Evolutionary conservation across 2,797 vertebrate genomes (phyloP).

Genomic region (Sebastes itinus): DNA sequence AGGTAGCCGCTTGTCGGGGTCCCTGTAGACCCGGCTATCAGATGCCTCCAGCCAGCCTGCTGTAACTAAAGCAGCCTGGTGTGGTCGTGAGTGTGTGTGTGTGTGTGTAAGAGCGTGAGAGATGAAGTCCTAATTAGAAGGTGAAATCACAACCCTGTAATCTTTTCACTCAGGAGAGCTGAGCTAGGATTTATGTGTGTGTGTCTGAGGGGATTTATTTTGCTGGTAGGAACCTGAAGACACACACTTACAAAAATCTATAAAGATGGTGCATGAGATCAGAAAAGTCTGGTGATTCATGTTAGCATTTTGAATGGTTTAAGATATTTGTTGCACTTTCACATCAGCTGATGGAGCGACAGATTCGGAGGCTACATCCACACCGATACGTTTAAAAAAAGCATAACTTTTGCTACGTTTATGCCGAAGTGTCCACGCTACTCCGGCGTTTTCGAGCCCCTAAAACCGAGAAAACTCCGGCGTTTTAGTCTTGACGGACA

Average conservation of each 20-base stretch:
- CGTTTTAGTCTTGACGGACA: no score
- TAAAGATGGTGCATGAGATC: not conserved
- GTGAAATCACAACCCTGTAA: conserved; percentile 70
- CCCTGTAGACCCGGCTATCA: conserved; percentile 71
- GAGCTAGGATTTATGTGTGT: conserved; percentile 35
- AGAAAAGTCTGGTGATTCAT: not conserved
- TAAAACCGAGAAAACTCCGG: not conserved
- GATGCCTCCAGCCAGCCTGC: conserved; percentile 72
- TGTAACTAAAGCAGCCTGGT: conserved; percentile 73
- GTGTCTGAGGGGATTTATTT: conserved; percentile 17
- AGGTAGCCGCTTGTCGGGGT: conserved; percentile 63
- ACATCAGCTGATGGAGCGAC: not conserved
- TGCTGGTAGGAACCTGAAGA: not conserved
- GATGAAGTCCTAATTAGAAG: conserved; percentile 67
- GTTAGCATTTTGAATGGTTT: not conserved
- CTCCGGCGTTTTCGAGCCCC: not conserved
- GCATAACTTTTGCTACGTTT: not conserved
- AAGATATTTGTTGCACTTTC: not conserved
- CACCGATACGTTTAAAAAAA: not conserved
- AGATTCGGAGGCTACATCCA: not conserved
- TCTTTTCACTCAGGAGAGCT: conserved; percentile 59
- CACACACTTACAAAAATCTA: not conserved
- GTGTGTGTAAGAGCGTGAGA: not conserved
- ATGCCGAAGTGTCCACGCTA: not conserved
- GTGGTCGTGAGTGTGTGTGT: conserved; percentile 21